phyloP scores from a whole-genome alignment of 2,797 vertebrate species.

The Periophthalmus magnuspinnatus region DNA sequence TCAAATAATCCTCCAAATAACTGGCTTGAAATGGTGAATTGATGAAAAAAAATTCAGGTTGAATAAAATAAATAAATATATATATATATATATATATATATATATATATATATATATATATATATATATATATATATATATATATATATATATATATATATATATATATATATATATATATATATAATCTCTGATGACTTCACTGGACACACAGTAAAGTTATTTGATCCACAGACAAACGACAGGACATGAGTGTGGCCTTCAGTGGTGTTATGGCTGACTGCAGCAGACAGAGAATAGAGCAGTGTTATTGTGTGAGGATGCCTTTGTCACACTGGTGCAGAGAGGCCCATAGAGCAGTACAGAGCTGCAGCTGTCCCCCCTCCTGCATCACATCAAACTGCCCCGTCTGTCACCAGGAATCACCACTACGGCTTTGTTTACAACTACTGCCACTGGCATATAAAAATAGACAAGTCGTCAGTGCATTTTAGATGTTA shows the following conservation, averaged over 20 bases:
- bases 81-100: too few species aligned
- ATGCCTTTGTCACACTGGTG: constrained; percentile 10
- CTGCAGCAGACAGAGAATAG: constrained; percentile 12
- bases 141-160: too few species aligned
- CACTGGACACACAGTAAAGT: neutral
- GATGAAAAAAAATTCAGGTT: too few species aligned
- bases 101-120: too few species aligned
- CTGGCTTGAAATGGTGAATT: too few species aligned
- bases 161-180: too few species aligned
- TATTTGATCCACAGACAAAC: neutral
- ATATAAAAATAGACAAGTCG: too few species aligned
- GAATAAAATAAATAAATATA: too few species aligned
- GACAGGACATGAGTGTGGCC: neutral
- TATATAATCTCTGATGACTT: too few species aligned
- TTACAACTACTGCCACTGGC: neutral
- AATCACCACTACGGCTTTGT: neutral
- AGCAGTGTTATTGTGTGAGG: constrained; percentile 5
- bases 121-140: too few species aligned
- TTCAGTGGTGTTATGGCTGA: neutral
- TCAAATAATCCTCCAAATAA: too few species aligned
- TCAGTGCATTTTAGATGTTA: too few species aligned
- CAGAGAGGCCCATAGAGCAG: neutral
- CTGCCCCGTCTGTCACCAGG: neutral
- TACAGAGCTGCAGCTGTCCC: constrained; percentile 5
- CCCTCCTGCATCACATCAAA: constrained; percentile 2